Evolutionary conservation across 2,888 invertebrate genomes (phyloP).

Genomic region (Eupeodes latifasciatus): DNA sequence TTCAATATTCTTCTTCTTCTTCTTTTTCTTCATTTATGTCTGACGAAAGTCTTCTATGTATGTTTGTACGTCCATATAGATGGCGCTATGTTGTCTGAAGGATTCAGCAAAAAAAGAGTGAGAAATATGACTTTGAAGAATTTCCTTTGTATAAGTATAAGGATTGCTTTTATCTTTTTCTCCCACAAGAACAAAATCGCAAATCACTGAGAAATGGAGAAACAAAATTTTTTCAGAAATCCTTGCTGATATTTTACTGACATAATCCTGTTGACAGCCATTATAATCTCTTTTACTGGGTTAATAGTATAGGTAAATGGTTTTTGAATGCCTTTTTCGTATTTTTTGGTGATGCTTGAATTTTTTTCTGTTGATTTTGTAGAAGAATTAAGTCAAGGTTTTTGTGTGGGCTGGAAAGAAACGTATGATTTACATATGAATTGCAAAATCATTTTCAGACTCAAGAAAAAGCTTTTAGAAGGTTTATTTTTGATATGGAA

Average conservation of each 20-base stretch:
- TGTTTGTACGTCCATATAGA: neutral
- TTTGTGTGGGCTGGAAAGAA: neutral
- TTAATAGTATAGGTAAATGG: constrained; percentile 48
- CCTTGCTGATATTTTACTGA: constrained; percentile 57
- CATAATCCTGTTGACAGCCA: constrained; percentile 61
- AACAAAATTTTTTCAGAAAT: constrained; percentile 20
- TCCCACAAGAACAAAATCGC: neutral
- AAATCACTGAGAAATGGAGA: constrained; percentile 7
- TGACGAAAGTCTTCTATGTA: neutral
- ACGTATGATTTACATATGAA: neutral
- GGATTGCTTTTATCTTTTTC: neutral
- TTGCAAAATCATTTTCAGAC: neutral
- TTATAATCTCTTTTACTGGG: constrained; percentile 48
- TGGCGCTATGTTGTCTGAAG: constrained; percentile 41
- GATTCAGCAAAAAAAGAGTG: constrained; percentile 1
- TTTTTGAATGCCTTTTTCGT: constrained; percentile 10
- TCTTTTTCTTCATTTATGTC: constrained; percentile 12
- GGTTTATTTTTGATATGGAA: neutral
- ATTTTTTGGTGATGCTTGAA: neutral
- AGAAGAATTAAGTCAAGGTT: neutral
- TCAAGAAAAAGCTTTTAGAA: neutral
- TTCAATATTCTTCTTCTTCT: neutral
- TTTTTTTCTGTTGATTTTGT: neutral
- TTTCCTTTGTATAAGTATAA: neutral
- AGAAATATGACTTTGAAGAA: constrained; percentile 27